Conservation (phyloP, 2,888 invertebrate species). For the Drosophila vallismaia region DNA sequence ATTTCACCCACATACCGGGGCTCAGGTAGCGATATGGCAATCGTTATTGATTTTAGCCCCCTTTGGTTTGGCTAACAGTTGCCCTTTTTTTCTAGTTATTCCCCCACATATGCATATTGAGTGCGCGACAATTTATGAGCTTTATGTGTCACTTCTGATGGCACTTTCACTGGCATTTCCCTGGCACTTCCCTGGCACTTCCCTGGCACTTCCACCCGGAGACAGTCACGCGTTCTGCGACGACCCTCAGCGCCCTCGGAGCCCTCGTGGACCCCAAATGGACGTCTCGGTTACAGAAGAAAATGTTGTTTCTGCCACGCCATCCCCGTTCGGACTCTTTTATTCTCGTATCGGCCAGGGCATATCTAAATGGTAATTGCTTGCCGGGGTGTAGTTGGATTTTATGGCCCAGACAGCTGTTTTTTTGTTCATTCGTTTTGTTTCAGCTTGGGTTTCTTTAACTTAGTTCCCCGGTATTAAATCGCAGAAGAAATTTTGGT, state of each 20-base stretch:
- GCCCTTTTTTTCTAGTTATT: not conserved
- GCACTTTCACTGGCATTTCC: slow-evolving; percentile 55
- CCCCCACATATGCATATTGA: slow-evolving; percentile 59
- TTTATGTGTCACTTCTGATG: slow-evolving; percentile 77
- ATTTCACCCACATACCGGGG: slow-evolving; percentile 47
- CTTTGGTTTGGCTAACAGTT: slow-evolving; percentile 1
- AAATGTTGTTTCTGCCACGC: slow-evolving; percentile 32
- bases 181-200: slow-evolving; percentile 65
- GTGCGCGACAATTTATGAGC: slow-evolving; percentile 73
- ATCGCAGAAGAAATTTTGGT: slow-evolving; percentile 48
- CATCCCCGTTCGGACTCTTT: slow-evolving; percentile 3
- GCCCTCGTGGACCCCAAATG: slow-evolving; percentile 40
- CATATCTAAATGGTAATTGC: slow-evolving; percentile 74
- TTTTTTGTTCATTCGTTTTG: slow-evolving; percentile 35
- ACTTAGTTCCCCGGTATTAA: slow-evolving; percentile 31
- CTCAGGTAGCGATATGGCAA: slow-evolving; percentile 48
- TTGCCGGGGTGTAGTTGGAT: slow-evolving; percentile 66
- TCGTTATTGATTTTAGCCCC: slow-evolving; percentile 67
- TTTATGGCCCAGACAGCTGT: slow-evolving; percentile 74
- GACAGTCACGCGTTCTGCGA: slow-evolving; percentile 52
- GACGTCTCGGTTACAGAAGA: slow-evolving; percentile 64
- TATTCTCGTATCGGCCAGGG: slow-evolving; percentile 23
- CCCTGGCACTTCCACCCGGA: slow-evolving; percentile 48
- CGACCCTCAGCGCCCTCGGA: slow-evolving; percentile 21
- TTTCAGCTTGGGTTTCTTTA: not conserved